phyloP scores from a whole-genome alignment of 2,888 invertebrate genomes.

The Aporophyla nigra region DNA sequence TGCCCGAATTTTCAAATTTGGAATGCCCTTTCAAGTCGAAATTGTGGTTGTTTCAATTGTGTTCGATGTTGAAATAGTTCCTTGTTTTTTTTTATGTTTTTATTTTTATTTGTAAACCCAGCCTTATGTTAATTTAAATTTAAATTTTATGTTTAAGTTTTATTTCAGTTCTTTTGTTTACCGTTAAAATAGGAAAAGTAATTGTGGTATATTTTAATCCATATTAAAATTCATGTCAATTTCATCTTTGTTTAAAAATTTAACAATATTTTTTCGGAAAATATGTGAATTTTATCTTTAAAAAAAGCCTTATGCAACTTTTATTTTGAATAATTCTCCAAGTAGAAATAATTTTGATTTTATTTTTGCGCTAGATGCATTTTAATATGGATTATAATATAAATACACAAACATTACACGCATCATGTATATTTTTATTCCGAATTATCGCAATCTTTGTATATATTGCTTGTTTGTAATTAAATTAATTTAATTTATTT shows the following conservation, averaged over 20 bases:
- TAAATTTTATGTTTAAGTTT: conserved; percentile 49
- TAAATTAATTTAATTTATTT: conserved; percentile 64
- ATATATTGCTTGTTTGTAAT: conserved; percentile 66
- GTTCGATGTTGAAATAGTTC: conserved; percentile 42
- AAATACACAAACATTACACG: conserved; percentile 23
- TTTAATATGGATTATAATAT: conserved; percentile 41
- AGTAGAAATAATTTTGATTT: not conserved
- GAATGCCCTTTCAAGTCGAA: not conserved
- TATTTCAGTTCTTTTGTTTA: conserved; percentile 42
- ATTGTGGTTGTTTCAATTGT: conserved; percentile 2
- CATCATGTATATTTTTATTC: conserved; percentile 56
- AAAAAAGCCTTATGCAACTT: not conserved
- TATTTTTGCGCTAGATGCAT: not conserved
- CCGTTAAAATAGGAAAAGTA: conserved; percentile 6
- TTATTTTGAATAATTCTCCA: too few species aligned
- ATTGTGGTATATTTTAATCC: conserved; percentile 42
- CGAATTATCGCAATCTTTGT: conserved; percentile 64
- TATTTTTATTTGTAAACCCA: conserved; percentile 15
- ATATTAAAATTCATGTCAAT: not conserved
- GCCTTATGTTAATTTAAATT: conserved; percentile 39
- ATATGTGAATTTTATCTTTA: not conserved
- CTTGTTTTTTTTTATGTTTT: conserved; percentile 23
- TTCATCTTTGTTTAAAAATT: not conserved
- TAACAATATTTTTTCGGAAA: not conserved
- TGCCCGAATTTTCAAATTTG: not conserved